Conservation (phyloP, 2,888 invertebrate genomes). For the Melanchra persicariae region DNA sequence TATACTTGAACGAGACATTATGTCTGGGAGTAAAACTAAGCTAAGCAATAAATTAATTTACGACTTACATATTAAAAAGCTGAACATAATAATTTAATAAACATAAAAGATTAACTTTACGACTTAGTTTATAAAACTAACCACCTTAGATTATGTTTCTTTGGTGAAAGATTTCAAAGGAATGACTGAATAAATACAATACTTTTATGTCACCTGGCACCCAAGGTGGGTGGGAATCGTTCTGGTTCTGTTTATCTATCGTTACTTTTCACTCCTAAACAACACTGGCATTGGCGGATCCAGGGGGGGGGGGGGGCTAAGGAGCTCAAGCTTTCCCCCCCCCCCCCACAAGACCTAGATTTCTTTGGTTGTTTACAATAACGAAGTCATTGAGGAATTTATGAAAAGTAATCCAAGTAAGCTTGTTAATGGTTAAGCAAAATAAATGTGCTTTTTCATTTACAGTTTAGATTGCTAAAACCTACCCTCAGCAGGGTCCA, state of each 20-base stretch:
- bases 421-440: too few species aligned
- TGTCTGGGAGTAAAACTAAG: constrained; percentile 19
- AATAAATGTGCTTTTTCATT: too few species aligned
- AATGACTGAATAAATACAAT: constrained; percentile 1
- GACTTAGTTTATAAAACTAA: background rate
- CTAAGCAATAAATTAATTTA: constrained; percentile 5
- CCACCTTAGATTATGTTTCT: constrained; percentile 8
- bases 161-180: background rate
- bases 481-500: too few species aligned
- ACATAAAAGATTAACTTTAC: constrained; percentile 33
- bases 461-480: too few species aligned
- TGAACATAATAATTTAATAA: constrained; percentile 7
- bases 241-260: background rate
- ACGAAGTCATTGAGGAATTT: too few species aligned
- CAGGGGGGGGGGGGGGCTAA: too few species aligned
- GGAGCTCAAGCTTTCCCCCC: too few species aligned
- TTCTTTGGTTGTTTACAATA: too few species aligned
- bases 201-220: background rate
- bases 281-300: too few species aligned
- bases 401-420: too few species aligned
- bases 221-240: too few species aligned
- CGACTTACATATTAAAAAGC: background rate
- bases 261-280: background rate
- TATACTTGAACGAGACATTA: background rate
- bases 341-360: too few species aligned